Base-by-base conservation (phyloP, 2,888 invertebrate species). In the Dolichomitus sp. region DNA sequence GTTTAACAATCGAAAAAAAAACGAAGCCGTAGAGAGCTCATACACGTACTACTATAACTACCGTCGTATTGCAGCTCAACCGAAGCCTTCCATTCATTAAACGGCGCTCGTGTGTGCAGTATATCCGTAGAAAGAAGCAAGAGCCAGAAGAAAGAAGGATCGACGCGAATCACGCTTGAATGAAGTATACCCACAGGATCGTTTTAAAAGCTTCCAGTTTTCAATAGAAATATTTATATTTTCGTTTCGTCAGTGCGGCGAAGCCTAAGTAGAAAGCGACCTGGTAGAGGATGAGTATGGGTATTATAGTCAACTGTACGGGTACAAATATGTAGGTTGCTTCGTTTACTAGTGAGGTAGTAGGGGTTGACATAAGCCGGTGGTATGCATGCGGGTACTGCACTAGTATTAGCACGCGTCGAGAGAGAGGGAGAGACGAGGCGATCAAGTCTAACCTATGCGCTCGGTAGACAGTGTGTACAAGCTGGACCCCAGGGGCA, bases 191-290 rank as follows among this genome's bases (percentile, higher is more conserved):
- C 48, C 69, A 33, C 14, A 74, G 89, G 89, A 88, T 89, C 91
- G 88, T 87, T 90, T 90, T 91, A 88, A 91, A 83, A 42, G 57
- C 23, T 52, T 59, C 84, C 83, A 88, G 85, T 87, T 85, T 87
- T 88, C 89, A 89, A 90, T 91, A 84, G 91, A 91, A 91, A 91
- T 92, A 91, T 92, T 92, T 90, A 92, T 91, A 91, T 89, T 89
- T 91, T 89, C 87, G 81, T 86, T 88, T 87, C 78, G 85, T 54
- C 61, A 57, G 42, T 45, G 74, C 70, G 59, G 37, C 6, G 61
- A n/a, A 27, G 72, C 42, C 40, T 65, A 76, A 65, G 79, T 70
- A 66, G 48, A 66, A 40, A 70, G 50, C 72, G 57, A 17, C 11
- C 33, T 11, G 45, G 9, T 42, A 30, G 42, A 48, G 48, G 72